Base-by-base conservation (phyloP, 1,140 invertebrate genomes). In the Pentalonia nigronervosa region DNA sequence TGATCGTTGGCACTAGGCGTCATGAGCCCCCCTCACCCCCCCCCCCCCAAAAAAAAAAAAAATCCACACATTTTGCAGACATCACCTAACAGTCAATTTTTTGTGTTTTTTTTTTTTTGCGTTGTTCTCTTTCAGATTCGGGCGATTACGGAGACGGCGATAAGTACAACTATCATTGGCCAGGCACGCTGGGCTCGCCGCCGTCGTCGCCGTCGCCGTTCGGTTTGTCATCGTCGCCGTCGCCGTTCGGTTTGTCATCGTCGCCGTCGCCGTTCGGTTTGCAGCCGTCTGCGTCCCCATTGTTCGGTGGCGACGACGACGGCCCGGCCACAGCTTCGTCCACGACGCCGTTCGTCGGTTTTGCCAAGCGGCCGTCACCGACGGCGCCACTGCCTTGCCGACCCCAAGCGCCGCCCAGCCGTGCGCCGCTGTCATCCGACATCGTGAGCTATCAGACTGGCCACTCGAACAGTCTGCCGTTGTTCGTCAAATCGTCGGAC, bases 371-470 rank as follows among this genome's bases (percentile, higher is more conserved):
- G 25, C 21, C 34, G 41, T 47, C 90, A 1, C 34, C 56, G 56
- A n/a, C 60, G 60, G 9, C 34, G 23, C 9, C 60, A 3, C 20
- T 36, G 34, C 53, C 47, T 21, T 36, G 48, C 21, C n/a, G 48
- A 2, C n/a, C 50, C 2, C 48, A 50, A 34, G 11, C 34, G 23
- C 23, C 23, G 34, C 23, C 53, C 45, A 50, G 14, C 91, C 83
- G n/a, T 23, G 47, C 1, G 95, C 95, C 90, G 2, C 56, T n/a
- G 30, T 34, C 87, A n/a, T 23, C 47, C 45, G 11, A 89, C 2
- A 56, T 25, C 17, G 34, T 36, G 14, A 36, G 23, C 17, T 56
- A 89, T 17, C 87, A 89, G n/a, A 89, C 36, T 36, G 36, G 53
- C 36, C 53, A 30, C 23, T 47, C 50, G 11, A 60, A 60, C 36